These are phyloP conservation scores for Apoda limacodes DNA, from an alignment of 2,888 invertebrate genomes.

Conservation along the genomic window DNA sequence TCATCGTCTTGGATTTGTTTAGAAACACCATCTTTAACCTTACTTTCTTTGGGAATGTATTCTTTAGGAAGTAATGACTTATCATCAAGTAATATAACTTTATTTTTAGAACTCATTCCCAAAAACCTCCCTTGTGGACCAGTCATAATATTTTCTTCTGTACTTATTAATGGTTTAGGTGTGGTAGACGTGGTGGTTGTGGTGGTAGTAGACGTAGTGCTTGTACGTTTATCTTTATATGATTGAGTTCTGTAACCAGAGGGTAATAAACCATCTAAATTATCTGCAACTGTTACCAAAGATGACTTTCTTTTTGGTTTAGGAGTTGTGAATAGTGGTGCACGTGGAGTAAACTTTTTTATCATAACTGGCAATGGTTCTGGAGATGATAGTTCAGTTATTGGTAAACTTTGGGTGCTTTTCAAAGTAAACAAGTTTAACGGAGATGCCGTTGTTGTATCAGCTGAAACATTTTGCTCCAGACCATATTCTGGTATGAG, in stretches of 20 bases:
- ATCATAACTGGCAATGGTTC: conserved; percentile 73
- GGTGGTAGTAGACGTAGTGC: conserved; percentile 47
- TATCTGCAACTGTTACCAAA: conserved; percentile 69
- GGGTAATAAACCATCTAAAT: conserved; percentile 72
- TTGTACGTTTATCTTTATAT: conserved; percentile 66
- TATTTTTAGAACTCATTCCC: conserved; percentile 68
- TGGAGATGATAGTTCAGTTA: conserved; percentile 66
- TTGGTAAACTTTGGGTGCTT: conserved; percentile 55
- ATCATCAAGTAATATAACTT: conserved; percentile 67
- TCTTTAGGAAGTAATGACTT: conserved; percentile 67
- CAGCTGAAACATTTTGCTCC: conserved; percentile 33
- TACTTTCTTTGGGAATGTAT: conserved; percentile 56
- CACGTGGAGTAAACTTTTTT: conserved; percentile 73
- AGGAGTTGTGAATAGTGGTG: conserved; percentile 50
- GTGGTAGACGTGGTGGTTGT: conserved; percentile 30
- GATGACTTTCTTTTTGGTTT: conserved; percentile 55
- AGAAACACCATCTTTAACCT: conserved; percentile 45
- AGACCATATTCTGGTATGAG: conserved; percentile 70
- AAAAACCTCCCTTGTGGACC: conserved; percentile 62
- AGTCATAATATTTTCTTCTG: conserved; percentile 36
- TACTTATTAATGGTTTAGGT: conserved; percentile 21
- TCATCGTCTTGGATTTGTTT: conserved; percentile 67
- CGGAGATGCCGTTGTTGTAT: conserved; percentile 34
- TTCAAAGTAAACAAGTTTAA: conserved; percentile 64
- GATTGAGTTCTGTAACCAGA: conserved; percentile 72